Base-by-base conservation (phyloP, 1,140 invertebrate species). In the Bombus difficillimus region DNA sequence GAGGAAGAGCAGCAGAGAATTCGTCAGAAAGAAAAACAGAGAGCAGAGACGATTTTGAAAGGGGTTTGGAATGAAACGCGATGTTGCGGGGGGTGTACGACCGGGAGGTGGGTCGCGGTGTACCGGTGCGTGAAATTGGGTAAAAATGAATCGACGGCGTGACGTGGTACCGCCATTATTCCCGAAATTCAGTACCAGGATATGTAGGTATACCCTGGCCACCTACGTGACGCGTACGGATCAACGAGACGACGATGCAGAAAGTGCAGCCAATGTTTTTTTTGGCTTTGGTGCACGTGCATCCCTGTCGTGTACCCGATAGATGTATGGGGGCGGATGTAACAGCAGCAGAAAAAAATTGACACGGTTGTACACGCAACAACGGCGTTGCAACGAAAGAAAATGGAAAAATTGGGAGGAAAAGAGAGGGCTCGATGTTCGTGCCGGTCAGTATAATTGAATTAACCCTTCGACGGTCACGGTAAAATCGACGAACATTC, bases 111-210 rank as follows among this genome's bases (percentile, higher is more conserved):
- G 59, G 47, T 66, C 34, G 72, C 47, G 53, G 86, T 86, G 88
- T 86, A 91, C 84, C 90, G 85, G 87, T 86, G 86, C 90, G 89
- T 91, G 91, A 92, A 92, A 92, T 91, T 92, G 86, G 86, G 79
- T 87, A 89, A 90, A 91, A 89, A 93, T 91, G 88, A 89, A 88
- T 78, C 83, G 72, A 76, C 81, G 72, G 18, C 76, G 64, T 73
- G 68, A 83, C 84, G 47, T 76, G 80, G 59, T 57, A 39, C 89
- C 68, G 85, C 66, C 81, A 86, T 86, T 83, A 86, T 83, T 83
- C 68, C 41, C 68, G 74, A 86, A 82, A 83, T 71, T 74, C 71
- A 25, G 84, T 75, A 85, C 68, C 84, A 25, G 71, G 68, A 75
- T 57, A 43, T 74, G 77, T 53, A 53, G 47, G 47, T 37, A 13